Base-by-base conservation (phyloP, 2,888 invertebrate species). In the Agrotis clavis region DNA sequence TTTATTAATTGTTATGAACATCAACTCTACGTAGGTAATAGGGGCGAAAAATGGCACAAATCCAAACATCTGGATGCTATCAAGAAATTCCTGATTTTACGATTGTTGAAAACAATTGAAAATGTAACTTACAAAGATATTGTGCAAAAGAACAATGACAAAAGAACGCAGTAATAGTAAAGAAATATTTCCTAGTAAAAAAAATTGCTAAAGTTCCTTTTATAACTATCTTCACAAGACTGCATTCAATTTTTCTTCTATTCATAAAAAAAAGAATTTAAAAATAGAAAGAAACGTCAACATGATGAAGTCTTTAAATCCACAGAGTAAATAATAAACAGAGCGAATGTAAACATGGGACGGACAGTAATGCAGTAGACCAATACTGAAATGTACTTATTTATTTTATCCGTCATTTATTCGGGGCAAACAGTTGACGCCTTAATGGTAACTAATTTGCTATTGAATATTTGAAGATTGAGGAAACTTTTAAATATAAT, bases 271-370 rank as follows among this genome's bases (percentile, higher is more conserved):
- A 67, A 56, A 60, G 11, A 65, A 67, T 70, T 41, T 53, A 61
- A 47, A 70, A 59, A 78, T 77, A 78, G 60, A 67, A 50, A 18
- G 13, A 53, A 54, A 65, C 18, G 50, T 56, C 54, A 47, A 35
- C 50, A 51, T 69, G 59, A 79, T 63, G 59, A 60, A 74, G 57
- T 47, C 54, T 69, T 79, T 69, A 67, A 67, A 61, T 64, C 51
- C 67, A 74, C 64, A 67, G 70, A 74, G 56, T 74, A 79, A 79
- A 79, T 79, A 74, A 50, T 69, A 68, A 79, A 74, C 64, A 67
- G 60, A 74, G 69, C 45, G 5, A 70, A 53, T 16, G 61, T 57
- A 61, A 67, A 67, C 66, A 51, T 50, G 50, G 18, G 51, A 57
- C 41, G 61, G 11, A 41, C 18, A 64, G 21, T 45, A 25, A 67